phyloP scores from a whole-genome alignment of 2,888 invertebrate genomes.

The Mimumesa dahlbomi region DNA sequence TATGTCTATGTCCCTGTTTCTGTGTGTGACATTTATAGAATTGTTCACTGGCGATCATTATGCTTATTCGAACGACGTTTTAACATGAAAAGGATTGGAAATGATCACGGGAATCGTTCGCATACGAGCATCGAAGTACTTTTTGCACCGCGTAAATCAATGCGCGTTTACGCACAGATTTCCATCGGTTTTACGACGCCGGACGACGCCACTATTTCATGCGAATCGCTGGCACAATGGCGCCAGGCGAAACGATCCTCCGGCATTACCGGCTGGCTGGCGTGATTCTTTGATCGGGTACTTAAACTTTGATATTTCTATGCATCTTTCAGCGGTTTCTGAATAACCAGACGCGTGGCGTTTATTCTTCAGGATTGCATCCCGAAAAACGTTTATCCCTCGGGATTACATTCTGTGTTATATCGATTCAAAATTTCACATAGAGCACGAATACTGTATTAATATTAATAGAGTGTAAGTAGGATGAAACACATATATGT shows the following conservation, averaged over 20 bases:
- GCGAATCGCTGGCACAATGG: background rate
- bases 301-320: slow-evolving; percentile 54
- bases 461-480: no score
- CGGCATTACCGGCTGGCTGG: slow-evolving; percentile 1
- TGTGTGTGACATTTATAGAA: background rate
- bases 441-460: no score
- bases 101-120: slow-evolving; percentile 16
- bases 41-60: slow-evolving; percentile 28
- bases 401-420: no score
- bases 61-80: slow-evolving; percentile 10
- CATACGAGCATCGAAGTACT: slow-evolving; percentile 14
- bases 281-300: slow-evolving; percentile 22
- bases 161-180: slow-evolving; percentile 28
- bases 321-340: slow-evolving; percentile 50
- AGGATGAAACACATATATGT: no score
- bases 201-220: background rate
- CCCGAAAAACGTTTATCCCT: no score
- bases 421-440: no score
- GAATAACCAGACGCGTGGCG: slow-evolving; percentile 16
- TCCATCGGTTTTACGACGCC: slow-evolving; percentile 23
- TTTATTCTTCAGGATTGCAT: slow-evolving; percentile 29
- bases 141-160: slow-evolving; percentile 36
- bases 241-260: slow-evolving; percentile 16
- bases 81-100: background rate
- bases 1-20: background rate